A percentile compares a stretch with the other conserved stretches of the same genome.
These are phyloP conservation scores for Pogonognathellus flavescens DNA, from an alignment of 1,140 invertebrate species.

Conservation along the genomic window DNA sequence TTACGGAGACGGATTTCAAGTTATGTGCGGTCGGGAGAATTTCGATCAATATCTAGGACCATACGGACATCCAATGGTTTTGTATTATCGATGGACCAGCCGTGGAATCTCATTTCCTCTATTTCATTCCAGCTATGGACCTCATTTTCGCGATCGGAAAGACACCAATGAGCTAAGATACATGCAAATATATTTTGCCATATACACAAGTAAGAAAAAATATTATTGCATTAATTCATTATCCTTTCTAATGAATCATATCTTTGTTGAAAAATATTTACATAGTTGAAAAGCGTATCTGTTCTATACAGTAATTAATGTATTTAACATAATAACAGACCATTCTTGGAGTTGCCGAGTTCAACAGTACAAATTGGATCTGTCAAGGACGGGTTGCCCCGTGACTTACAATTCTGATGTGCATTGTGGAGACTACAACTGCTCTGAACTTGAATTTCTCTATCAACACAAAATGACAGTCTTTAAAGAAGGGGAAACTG, in stretches of 20 bases:
- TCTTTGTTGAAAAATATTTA: too few relatives aligned
- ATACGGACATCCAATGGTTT: slow-evolving; percentile 54
- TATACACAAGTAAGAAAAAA: slow-evolving; percentile 34
- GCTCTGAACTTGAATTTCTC: slow-evolving; percentile 55
- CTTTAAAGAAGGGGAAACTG: slow-evolving; percentile 52
- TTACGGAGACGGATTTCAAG: slow-evolving; percentile 24
- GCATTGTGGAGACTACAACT: slow-evolving; percentile 53
- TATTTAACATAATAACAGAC: too few relatives aligned
- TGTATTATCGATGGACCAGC: slow-evolving; percentile 51
- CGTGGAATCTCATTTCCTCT: slow-evolving; percentile 57
- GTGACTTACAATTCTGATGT: neutral
- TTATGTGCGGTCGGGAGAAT: slow-evolving; percentile 58
- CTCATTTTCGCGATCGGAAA: slow-evolving; percentile 34
- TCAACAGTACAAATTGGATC: slow-evolving; percentile 54
- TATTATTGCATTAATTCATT: too few relatives aligned
- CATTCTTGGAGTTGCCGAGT: slow-evolving; percentile 47
- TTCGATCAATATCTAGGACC: slow-evolving; percentile 52
- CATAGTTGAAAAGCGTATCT: too few relatives aligned
- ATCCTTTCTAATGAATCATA: too few relatives aligned
- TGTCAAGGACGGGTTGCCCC: slow-evolving; percentile 23
- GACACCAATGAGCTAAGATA: slow-evolving; percentile 50
- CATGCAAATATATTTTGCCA: slow-evolving; percentile 57
- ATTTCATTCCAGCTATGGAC: slow-evolving; percentile 57
- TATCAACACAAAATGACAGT: slow-evolving; percentile 56
- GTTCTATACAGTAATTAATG: too few relatives aligned